Base-by-base conservation (phyloP, 2,888 invertebrate species). In the Acanthosepion pharaonis region DNA sequence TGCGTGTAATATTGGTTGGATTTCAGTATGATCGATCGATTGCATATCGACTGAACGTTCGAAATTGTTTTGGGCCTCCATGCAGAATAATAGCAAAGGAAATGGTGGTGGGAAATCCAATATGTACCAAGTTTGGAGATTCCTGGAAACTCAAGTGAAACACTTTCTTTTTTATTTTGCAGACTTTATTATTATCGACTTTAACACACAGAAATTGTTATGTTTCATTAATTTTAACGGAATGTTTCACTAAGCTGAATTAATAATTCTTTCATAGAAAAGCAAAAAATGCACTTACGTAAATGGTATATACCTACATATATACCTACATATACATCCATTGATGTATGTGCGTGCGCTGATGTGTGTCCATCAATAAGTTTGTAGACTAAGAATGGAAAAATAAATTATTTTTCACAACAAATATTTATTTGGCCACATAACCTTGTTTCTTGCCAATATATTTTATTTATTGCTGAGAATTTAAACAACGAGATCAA, bases 61-160 rank as follows among this genome's bases (percentile, higher is more conserved):
- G 78, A 78, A 78, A 78, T 78, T 78, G 78, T n/a, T 78, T 78
- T 78, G 78, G 78, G 78, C 11, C 78, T 78, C 78, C 78, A 78
- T 78, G 78, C 78, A 78, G 78, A 78, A 78, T n/a, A 78, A n/a
- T 33, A 78, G 11, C 11, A 33, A 11, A 9, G 11, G 33, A 78
- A 78, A 33, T 11, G n/a, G n/a, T n/a, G 11, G 28, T n/a, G 18
- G 33, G 33, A 23, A 11, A 33, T 33, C 6, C n/a, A n/a, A 78
- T 78, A 5, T n/a, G 28, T 28, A n/a, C 78, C 15, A 78, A n/a
- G n/a, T 33, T 33, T 78, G n/a, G 33, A 15, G n/a, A n/a, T 78
- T 78, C n/a, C 0, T 78, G 20, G 78, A 78, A 78, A 78, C n/a
- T 23, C 15, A 33, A 78, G 78, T 9, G n/a, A 78, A 78, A 33